Evolutionary conservation across 2,797 vertebrate genomes (phyloP).

Genomic region (Uromys caudimaculatus): DNA sequence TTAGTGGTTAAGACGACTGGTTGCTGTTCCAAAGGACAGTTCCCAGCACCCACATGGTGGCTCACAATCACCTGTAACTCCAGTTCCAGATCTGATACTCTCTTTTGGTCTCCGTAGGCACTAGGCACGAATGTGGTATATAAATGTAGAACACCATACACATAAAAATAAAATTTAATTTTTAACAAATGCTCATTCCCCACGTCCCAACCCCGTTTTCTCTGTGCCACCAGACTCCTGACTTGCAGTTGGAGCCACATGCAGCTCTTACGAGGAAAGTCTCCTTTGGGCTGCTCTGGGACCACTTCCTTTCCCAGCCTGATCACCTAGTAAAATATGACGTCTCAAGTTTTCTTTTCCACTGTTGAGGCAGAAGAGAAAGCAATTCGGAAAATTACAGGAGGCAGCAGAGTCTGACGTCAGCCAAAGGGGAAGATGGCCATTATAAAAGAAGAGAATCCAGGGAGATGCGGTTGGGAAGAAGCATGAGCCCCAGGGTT

Average conservation of each 20-base stretch:
- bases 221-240: neutral
- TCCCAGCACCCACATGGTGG: neutral
- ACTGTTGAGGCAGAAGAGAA: slow-evolving; percentile 68
- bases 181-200: neutral
- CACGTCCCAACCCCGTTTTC: neutral
- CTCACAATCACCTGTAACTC: neutral
- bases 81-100: neutral
- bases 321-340: neutral
- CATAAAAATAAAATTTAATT: neutral
- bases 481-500: neutral
- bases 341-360: slow-evolving; percentile 51
- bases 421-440: slow-evolving; percentile 56
- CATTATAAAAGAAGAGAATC: slow-evolving; percentile 50
- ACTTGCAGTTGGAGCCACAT: neutral
- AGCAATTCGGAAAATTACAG: slow-evolving; percentile 70
- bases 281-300: neutral
- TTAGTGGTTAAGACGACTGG: too few species aligned
- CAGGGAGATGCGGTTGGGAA: neutral
- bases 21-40: neutral
- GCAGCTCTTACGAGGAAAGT: neutral
- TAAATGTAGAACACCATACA: neutral
- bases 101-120: neutral
- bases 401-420: slow-evolving; percentile 25
- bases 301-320: neutral
- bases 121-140: neutral